Percentiles rank a stretch among this genome's conserved stretches.
phyloP scores from a whole-genome alignment of 1,140 invertebrate species.

The Melipona quadrifasciata region DNA sequence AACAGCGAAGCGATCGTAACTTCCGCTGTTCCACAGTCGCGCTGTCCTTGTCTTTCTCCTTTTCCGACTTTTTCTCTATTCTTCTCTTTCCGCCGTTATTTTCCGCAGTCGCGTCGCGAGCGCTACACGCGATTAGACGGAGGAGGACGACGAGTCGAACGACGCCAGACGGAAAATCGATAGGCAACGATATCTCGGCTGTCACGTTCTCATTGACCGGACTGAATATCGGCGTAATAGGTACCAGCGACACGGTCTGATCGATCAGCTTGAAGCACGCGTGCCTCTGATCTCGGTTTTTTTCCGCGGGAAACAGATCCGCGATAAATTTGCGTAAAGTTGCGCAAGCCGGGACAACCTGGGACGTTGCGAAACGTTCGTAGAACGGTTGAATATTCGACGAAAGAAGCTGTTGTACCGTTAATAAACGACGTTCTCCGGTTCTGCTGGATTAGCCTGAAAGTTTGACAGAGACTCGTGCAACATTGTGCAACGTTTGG shows the following conservation, averaged over 20 bases:
- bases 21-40: conserved; percentile 1
- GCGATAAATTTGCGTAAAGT: not conserved
- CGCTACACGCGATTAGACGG: conserved; percentile 57
- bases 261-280: not conserved
- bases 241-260: not conserved
- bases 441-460: not conserved
- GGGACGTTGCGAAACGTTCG: not conserved
- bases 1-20: conserved; percentile 11
- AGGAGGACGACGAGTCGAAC: conserved; percentile 49
- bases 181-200: conserved; percentile 55
- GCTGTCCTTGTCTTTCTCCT: not conserved
- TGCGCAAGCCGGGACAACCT: not conserved
- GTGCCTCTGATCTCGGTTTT: not conserved
- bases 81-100: conserved; percentile 41
- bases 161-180: conserved; percentile 57
- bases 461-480: not conserved
- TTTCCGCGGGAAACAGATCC: too few relatives aligned
- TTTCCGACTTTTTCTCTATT: conserved; percentile 7
- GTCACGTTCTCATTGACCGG: conserved; percentile 23
- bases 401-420: not conserved
- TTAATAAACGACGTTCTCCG: not conserved
- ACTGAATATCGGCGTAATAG: not conserved
- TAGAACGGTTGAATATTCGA: not conserved
- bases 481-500: not conserved
- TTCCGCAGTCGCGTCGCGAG: conserved; percentile 42